Conservation (phyloP, 2,113 vertebrate genomes). For the Ahaetulla prasina region DNA sequence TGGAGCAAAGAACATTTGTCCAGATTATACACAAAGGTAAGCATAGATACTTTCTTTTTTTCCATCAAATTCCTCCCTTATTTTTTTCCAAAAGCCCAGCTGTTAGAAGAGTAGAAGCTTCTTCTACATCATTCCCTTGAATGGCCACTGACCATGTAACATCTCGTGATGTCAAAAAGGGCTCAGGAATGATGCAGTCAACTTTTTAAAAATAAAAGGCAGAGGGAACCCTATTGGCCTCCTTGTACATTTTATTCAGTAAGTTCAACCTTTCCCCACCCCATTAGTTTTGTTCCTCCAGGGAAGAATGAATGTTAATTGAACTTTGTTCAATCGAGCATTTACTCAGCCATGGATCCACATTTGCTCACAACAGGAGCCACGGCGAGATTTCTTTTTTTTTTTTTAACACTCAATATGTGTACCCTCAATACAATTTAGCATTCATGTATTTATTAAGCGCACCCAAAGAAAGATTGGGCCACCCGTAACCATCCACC, state of each 20-base stretch:
- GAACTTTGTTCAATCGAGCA: neutral
- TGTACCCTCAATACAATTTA: neutral
- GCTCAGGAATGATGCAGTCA: neutral
- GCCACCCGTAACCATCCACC: neutral
- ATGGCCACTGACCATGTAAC: neutral
- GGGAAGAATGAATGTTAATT: neutral
- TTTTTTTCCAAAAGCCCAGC: neutral
- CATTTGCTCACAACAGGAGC: neutral
- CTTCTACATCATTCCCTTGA: neutral
- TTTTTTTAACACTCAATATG: neutral
- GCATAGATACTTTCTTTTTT: neutral
- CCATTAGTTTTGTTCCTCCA: neutral
- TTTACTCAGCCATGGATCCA: neutral
- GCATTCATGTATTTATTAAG: neutral
- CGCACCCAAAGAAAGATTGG: neutral
- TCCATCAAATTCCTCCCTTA: neutral
- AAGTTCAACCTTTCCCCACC: neutral
- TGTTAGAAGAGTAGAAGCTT: neutral
- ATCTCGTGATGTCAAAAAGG: neutral
- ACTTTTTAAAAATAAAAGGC: neutral
- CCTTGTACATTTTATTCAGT: neutral
- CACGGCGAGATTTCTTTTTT: neutral
- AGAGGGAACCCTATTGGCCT: neutral
- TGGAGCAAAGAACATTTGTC: neutral
- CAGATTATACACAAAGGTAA: neutral